phyloP scores from a whole-genome alignment of 1,140 invertebrate species.

The Atta colombica region DNA sequence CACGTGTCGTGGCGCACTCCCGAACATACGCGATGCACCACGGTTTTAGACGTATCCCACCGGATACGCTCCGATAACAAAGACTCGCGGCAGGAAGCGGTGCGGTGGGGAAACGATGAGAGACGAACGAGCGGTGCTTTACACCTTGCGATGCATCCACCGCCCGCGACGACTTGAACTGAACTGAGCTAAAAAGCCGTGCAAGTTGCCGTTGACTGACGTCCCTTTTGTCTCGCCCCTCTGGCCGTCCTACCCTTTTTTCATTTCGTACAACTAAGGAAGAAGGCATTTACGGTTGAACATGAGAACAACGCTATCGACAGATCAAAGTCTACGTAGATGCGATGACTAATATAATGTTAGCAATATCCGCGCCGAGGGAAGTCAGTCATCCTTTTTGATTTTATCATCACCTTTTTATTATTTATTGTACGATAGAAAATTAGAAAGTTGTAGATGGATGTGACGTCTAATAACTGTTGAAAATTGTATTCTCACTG shows the following conservation, averaged over 20 bases:
- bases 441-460: not conserved
- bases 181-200: conserved; percentile 74
- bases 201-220: conserved; percentile 80
- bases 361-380: not conserved
- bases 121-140: not conserved
- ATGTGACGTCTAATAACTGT: not conserved
- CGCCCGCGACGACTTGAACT: conserved; percentile 76
- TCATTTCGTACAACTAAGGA: conserved; percentile 25
- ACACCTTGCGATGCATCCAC: conserved; percentile 59
- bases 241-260: not conserved
- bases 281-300: conserved; percentile 18
- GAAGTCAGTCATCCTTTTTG: not conserved
- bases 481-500: not conserved
- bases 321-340: conserved; percentile 44
- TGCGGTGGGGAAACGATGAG: conserved; percentile 12
- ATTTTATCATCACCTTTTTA: not conserved
- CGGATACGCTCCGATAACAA: conserved; percentile 37
- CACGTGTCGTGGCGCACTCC: conserved; percentile 54
- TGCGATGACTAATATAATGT: not conserved
- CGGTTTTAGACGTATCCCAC: not conserved
- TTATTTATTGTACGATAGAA: not conserved
- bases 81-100: not conserved
- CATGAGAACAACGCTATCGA: conserved; percentile 20
- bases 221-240: conserved; percentile 17
- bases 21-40: not conserved